phyloP scores from a whole-genome alignment of 1,140 invertebrate species.

The Wiebesia pumilae region DNA sequence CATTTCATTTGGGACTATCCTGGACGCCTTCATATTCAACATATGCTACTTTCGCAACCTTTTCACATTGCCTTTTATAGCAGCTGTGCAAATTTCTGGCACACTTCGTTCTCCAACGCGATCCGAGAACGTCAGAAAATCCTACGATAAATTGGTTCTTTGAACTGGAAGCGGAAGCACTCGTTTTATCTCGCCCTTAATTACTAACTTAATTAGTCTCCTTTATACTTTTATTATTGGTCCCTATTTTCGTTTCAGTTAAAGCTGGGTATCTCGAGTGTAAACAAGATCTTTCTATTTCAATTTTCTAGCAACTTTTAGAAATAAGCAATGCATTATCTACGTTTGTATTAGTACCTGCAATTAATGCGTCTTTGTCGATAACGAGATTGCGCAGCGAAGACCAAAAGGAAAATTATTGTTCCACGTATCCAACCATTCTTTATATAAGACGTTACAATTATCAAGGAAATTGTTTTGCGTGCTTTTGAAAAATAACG shows the following conservation, averaged over 20 bases:
- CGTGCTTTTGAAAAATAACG: not conserved
- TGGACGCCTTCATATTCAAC: slow-evolving; percentile 27
- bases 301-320: no score
- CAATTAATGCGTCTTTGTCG: no score
- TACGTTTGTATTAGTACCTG: no score
- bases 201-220: no score
- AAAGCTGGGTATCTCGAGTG: no score
- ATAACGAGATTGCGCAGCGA: no score
- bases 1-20: not conserved
- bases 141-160: slow-evolving; percentile 46
- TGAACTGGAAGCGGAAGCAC: not conserved
- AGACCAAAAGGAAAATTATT: no score
- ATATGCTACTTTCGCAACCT: slow-evolving; percentile 21
- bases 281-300: no score
- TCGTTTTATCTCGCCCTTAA: not conserved
- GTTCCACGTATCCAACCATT: not conserved
- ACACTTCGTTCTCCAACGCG: not conserved
- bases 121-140: slow-evolving; percentile 38
- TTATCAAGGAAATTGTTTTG: slow-evolving; percentile 35
- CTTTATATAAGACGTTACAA: not conserved
- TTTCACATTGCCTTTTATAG: slow-evolving; percentile 13
- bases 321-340: no score
- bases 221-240: not conserved
- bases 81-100: slow-evolving; percentile 8
- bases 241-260: slow-evolving; percentile 8